Base-by-base conservation (phyloP, 2,113 vertebrate genomes). In the Strix uralensis region DNA sequence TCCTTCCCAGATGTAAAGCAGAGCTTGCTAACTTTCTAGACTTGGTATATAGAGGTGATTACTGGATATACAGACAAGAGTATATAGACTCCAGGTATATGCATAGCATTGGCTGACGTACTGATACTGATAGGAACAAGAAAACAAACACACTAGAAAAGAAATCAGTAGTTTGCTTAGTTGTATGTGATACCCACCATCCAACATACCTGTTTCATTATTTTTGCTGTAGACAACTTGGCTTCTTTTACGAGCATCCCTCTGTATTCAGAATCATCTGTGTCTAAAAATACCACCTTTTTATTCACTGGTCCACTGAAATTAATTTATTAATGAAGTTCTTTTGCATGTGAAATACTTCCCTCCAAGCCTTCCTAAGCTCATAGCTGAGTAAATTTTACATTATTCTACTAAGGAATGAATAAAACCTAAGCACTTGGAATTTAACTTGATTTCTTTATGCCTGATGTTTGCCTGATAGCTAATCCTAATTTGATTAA, bases 401-500 rank as follows among this genome's bases (percentile, higher is more conserved):
- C 29, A 25, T 78, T 92, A 34, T 84, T 92, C 94, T 81, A 86
- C 61, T 85, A 52, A 96, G 91, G 61, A 91, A 80, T 82, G 58
- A 92, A 79, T 81, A 70, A 61, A 94, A 88, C 40, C 14, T 81
- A 86, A 92, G 74, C 46, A 58, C 22, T 51, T 63, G 46, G 54
- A 73, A 70, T 84, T 95, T 94, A 79, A 22, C 32, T 69, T 75
- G 54, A 71, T 96, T 88, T 94, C 47, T 86, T 84, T 84, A n/a
- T 92, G 63, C 57, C 40, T 95, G 67, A 73, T 86, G 44, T 81
- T 94, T 91, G 18, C 69, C 46, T 67, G 22, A 49, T 80, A 82
- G 62, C 49, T 95, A 96, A 96, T 97, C 91, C 86, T 97, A 92
- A 92, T 87, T 95, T 94, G 89, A 97, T 97, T 96, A 87, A 94